Percentiles rank a stretch among this genome's conserved stretches.
Conservation (phyloP, 2,797 vertebrate species). For the Chanos chanos region DNA sequence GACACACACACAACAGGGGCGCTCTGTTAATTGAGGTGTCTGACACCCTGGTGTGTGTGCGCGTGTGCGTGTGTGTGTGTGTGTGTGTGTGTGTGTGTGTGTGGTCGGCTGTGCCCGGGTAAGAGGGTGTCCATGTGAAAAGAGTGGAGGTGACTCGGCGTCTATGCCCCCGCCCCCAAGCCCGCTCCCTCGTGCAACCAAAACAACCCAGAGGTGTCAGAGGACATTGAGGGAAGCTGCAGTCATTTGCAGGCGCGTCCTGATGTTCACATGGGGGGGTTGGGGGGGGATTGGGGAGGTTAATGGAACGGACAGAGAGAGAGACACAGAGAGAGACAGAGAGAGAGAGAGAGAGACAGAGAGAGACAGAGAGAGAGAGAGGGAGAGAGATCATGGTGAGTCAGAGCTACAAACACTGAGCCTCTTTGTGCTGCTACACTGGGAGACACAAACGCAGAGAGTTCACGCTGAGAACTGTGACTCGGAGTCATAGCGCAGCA, state of each 20-base stretch:
- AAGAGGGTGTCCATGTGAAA: conserved; percentile 25
- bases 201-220: conserved; percentile 27
- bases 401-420: neutral
- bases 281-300: neutral
- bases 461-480: too few relatives aligned
- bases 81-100: conserved; percentile 2
- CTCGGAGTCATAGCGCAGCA: too few relatives aligned
- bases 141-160: conserved; percentile 11
- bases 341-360: neutral
- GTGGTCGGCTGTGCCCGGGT: neutral
- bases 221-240: neutral
- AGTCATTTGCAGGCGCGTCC: neutral
- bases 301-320: neutral
- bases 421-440: neutral
- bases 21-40: neutral
- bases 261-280: neutral
- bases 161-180: neutral
- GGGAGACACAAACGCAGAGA: too few relatives aligned
- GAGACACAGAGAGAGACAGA: neutral
- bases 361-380: neutral
- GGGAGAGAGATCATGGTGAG: neutral
- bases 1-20: too few relatives aligned
- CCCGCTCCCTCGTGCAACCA: too few relatives aligned
- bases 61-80: neutral
- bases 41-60: neutral